phyloP scores from a whole-genome alignment of 1,140 invertebrate genomes.

The Gryllus bimaculatus region DNA sequence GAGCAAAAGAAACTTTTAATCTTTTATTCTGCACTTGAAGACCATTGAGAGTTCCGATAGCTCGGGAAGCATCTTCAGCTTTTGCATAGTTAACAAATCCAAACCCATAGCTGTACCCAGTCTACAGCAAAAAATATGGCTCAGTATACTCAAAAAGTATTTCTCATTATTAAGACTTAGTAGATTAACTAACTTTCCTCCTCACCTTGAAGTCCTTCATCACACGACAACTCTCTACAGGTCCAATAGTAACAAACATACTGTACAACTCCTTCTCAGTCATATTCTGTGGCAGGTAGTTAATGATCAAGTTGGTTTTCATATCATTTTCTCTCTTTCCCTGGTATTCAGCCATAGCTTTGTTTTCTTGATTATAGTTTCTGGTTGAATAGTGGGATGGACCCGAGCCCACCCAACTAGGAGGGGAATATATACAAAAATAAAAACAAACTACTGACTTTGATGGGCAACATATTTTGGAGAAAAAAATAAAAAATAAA shows the following conservation, averaged over 20 bases:
- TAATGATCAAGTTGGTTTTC: conserved; percentile 81
- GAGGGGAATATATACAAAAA: conserved; percentile 18
- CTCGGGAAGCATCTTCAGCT: conserved; percentile 73
- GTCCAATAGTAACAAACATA: conserved; percentile 78
- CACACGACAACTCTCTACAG: conserved; percentile 80
- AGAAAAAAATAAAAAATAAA: conserved; percentile 15
- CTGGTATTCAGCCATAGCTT: conserved; percentile 14
- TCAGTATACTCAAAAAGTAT: too few species aligned
- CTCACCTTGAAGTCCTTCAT: conserved; percentile 80
- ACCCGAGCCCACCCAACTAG: conserved; percentile 16
- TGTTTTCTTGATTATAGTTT: neutral
- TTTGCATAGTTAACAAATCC: conserved; percentile 89
- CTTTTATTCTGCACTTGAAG: conserved; percentile 77
- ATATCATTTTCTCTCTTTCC: conserved; percentile 12
- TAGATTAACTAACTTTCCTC: neutral
- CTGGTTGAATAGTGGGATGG: conserved; percentile 10
- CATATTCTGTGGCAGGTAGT: conserved; percentile 89
- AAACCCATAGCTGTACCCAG: conserved; percentile 92
- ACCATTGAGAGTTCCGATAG: conserved; percentile 80
- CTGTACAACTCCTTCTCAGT: conserved; percentile 82
- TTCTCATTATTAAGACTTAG: neutral
- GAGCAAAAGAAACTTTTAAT: conserved; percentile 84
- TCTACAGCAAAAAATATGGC: conserved; percentile 40
- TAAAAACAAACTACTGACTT: conserved; percentile 16
- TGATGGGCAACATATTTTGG: conserved; percentile 13